Conservation (phyloP, 2,888 invertebrate genomes). For the Apotomis turbidana region DNA sequence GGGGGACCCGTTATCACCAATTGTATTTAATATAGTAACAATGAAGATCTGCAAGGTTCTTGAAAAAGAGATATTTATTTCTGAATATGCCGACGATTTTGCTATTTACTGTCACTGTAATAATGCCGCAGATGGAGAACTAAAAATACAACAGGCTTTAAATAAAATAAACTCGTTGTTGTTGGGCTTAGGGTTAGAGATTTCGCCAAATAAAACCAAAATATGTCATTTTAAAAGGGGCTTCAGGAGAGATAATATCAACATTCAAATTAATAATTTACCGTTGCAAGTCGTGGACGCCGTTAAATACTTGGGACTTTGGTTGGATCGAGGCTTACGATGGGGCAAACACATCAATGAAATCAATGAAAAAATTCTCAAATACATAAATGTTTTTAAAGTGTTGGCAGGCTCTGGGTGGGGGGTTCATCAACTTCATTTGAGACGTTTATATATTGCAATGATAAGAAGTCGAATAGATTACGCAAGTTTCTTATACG, state of each 20-base stretch:
- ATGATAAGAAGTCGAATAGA: no score
- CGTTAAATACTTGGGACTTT: conserved; percentile 35
- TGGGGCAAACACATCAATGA: conserved; percentile 8
- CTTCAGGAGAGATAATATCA: neutral
- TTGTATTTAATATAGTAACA: conserved; percentile 10
- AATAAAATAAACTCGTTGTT: conserved; percentile 23
- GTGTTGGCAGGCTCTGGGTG: no score
- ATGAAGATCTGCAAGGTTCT: conserved; percentile 22
- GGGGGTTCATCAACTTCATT: no score
- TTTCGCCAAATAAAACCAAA: conserved; percentile 43
- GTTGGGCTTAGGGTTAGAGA: conserved; percentile 38
- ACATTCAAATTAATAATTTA: neutral
- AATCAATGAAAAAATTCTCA: conserved; percentile 34
- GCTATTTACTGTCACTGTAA: conserved; percentile 3
- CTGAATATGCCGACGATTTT: conserved; percentile 42
- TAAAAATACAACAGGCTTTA: conserved; percentile 26
- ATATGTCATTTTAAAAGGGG: conserved; percentile 43
- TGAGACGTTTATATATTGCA: no score
- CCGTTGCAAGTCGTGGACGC: conserved; percentile 36
- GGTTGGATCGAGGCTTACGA: conserved; percentile 41
- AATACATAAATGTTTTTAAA: conserved; percentile 14
- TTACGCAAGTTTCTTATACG: no score
- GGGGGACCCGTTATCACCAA: conserved; percentile 25
- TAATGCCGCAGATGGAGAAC: no score
- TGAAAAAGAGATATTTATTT: conserved; percentile 5